Percentiles rank a stretch among this genome's conserved stretches.
Evolutionary conservation across 1,140 invertebrate genomes (phyloP).

Genomic region (Psix sp.): DNA sequence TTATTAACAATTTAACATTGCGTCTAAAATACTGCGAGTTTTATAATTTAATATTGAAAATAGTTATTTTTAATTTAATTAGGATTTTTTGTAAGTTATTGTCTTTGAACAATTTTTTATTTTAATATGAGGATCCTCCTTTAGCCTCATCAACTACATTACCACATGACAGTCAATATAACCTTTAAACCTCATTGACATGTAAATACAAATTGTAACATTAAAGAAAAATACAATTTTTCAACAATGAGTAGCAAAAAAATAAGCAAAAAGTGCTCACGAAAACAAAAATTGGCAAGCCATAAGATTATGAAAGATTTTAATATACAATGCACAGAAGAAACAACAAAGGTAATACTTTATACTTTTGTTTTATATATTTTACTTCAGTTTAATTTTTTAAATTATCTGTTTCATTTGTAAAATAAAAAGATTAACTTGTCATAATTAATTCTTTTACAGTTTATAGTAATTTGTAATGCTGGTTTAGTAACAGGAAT

Average conservation of each 20-base stretch:
- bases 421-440: not conserved
- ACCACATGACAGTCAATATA: no score
- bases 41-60: no score
- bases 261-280: slow-evolving; percentile 62
- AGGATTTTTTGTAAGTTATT: no score
- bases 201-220: no score
- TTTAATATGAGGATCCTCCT: no score
- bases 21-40: no score
- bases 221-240: not conserved
- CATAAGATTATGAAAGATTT: slow-evolving; percentile 74
- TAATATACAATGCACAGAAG: slow-evolving; percentile 68
- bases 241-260: slow-evolving; percentile 27
- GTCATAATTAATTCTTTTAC: slow-evolving; percentile 68
- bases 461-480: slow-evolving; percentile 84
- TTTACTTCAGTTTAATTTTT: slow-evolving; percentile 3
- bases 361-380: slow-evolving; percentile 24
- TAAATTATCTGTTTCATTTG: not conserved
- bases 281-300: slow-evolving; percentile 75
- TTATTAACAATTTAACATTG: no score
- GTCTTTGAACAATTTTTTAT: no score
- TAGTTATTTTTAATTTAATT: no score
- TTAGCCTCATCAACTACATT: no score
- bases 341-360: slow-evolving; percentile 67
- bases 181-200: no score
- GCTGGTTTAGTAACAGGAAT: slow-evolving; percentile 85